These are phyloP conservation scores for Micrasema longulum DNA, from an alignment of 1,140 invertebrate species.

Conservation along the genomic window DNA sequence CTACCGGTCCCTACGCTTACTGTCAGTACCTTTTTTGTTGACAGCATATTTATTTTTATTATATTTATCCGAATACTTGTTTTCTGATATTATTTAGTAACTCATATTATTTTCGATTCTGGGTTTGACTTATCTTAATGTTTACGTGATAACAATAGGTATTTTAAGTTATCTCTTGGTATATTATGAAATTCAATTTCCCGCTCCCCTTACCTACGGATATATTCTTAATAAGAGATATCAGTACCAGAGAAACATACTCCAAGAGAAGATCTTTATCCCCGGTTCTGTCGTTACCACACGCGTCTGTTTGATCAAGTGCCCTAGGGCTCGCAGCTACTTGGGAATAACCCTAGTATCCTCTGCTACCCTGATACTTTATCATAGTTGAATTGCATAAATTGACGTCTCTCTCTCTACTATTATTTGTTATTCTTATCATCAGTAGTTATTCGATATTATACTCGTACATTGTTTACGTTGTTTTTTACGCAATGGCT, in stretches of 20 bases:
- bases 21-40: no score
- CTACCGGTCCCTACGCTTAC: background rate
- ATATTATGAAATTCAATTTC: conserved; percentile 6
- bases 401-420: background rate
- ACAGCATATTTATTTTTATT: no score
- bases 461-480: no score
- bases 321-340: conserved; percentile 44
- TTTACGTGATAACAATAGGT: background rate
- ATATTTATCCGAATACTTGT: no score
- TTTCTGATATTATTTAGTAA: no score
- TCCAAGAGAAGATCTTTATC: conserved; percentile 50
- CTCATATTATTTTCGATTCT: no score
- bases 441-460: no score
- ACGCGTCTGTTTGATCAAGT: conserved; percentile 52
- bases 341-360: conserved; percentile 15
- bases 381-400: conserved; percentile 38
- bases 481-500: no score
- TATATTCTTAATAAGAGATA: conserved; percentile 41
- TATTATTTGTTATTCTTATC: no score
- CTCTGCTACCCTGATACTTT: conserved; percentile 43
- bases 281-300: conserved; percentile 52
- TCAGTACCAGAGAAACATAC: conserved; percentile 40
- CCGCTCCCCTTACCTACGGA: conserved; percentile 13
- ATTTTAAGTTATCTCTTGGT: background rate
- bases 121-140: background rate